phyloP scores from a whole-genome alignment of 2,113 vertebrate species.

The Brachyhypopomus gauderio region DNA sequence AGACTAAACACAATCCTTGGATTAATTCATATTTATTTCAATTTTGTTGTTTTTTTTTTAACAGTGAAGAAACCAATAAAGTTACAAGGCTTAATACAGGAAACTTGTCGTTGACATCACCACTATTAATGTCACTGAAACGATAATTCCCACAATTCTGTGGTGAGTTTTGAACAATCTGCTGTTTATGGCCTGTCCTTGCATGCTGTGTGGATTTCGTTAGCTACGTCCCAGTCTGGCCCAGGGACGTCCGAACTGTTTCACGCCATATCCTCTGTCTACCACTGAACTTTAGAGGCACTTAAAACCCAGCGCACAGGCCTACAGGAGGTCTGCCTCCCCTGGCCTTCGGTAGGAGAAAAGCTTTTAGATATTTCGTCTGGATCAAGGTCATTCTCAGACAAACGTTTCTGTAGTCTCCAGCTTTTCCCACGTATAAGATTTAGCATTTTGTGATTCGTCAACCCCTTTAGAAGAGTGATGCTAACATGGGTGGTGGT shows the following conservation, averaged over 20 bases:
- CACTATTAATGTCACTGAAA: no score
- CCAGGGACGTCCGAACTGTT: conserved; percentile 25
- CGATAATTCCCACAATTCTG: background rate
- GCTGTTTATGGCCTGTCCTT: background rate
- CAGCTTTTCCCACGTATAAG: conserved; percentile 1
- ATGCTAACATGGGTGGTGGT: no score
- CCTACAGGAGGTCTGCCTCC: conserved; percentile 23
- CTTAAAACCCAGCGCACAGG: conserved; percentile 8
- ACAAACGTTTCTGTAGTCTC: background rate
- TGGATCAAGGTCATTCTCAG: conserved; percentile 10
- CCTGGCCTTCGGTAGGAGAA: conserved; percentile 3
- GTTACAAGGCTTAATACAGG: no score
- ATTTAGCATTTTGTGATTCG: background rate
- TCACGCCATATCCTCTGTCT: conserved; percentile 20
- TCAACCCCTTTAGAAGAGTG: no score
- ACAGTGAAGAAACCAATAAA: no score
- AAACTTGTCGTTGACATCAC: no score
- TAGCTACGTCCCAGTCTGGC: conserved; percentile 6
- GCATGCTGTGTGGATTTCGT: conserved; percentile 14
- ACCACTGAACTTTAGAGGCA: conserved; percentile 13
- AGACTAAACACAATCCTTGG: no score
- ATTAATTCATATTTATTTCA: no score
- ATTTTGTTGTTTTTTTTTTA: no score
- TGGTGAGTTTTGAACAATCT: background rate
- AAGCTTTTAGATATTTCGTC: conserved; percentile 6